A percentile compares a stretch with the other conserved stretches of the same genome.
phyloP scores from a whole-genome alignment of 2,113 vertebrate genomes.

The Phylloscopus trochilus region DNA sequence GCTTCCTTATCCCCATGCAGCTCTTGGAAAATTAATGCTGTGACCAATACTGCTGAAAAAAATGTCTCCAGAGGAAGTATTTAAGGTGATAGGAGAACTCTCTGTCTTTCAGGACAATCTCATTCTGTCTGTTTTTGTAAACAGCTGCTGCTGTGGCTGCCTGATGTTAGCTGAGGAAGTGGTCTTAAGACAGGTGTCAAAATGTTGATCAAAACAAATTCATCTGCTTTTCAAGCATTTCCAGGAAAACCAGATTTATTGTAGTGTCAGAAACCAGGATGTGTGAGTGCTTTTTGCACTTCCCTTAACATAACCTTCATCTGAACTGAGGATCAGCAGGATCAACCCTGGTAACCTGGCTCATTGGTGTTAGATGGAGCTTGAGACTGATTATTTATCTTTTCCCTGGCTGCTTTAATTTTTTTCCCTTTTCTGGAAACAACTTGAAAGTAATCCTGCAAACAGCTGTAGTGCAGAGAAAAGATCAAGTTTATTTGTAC shows the following conservation, averaged over 20 bases:
- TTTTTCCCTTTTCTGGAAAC: not conserved
- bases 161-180: constrained; percentile 35
- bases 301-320: not conserved
- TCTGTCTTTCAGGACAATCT: not conserved
- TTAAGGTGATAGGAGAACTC: constrained; percentile 16
- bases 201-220: constrained; percentile 20
- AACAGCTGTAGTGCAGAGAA: not conserved
- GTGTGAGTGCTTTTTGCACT: not conserved
- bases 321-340: not conserved
- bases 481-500: not conserved
- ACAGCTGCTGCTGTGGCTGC: constrained; percentile 19
- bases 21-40: constrained; percentile 2
- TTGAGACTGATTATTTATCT: not conserved
- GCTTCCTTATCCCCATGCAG: not conserved
- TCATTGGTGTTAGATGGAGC: not conserved
- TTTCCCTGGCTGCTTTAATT: not conserved
- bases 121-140: constrained; percentile 23
- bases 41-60: constrained; percentile 5
- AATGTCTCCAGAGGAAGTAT: not conserved
- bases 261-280: not conserved
- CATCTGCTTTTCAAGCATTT: constrained; percentile 37
- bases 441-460: not conserved
- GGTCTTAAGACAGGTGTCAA: not conserved
- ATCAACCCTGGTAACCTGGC: not conserved
- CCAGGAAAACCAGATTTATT: constrained; percentile 9